These are phyloP conservation scores for Epirrhoe alternata DNA, from an alignment of 2,888 invertebrate genomes.

Conservation along the genomic window DNA sequence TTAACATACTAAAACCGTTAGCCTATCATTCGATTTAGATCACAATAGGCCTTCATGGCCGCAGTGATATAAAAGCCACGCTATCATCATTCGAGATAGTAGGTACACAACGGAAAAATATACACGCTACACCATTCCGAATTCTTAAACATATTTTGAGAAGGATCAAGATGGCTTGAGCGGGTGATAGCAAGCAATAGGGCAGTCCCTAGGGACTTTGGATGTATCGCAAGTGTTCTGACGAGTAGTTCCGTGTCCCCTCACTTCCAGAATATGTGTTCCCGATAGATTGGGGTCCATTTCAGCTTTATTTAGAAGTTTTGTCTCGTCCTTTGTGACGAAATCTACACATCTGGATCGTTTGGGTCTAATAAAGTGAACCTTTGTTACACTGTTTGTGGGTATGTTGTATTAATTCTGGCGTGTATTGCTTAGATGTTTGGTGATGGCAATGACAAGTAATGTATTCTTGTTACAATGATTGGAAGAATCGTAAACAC, in stretches of 20 bases:
- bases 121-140: conserved; percentile 1
- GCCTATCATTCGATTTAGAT: too few species aligned
- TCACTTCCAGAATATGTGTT: conserved; percentile 59
- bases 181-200: conserved; percentile 57
- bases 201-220: conserved; percentile 49
- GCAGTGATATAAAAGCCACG: too few species aligned
- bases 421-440: not conserved
- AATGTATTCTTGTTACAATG: too few species aligned
- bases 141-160: conserved; percentile 25
- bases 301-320: conserved; percentile 40
- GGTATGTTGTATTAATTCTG: conserved; percentile 17
- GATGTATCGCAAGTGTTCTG: conserved; percentile 40
- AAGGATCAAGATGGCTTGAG: conserved; percentile 64
- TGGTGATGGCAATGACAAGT: not conserved
- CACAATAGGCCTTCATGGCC: too few species aligned
- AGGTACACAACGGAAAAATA: not conserved
- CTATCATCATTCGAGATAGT: too few species aligned
- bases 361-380: conserved; percentile 32
- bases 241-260: conserved; percentile 66
- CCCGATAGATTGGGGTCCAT: conserved; percentile 47
- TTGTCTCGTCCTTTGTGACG: conserved; percentile 31
- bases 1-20: too few species aligned
- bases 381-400: conserved; percentile 22
- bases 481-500: not conserved
- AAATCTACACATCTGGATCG: conserved; percentile 25